A percentile compares a stretch with the other conserved stretches of the same genome.
These are phyloP conservation scores for Paelopatides confundens DNA, from an alignment of 53 echinoderm and acorn worm genomes.

Conservation along the genomic window DNA sequence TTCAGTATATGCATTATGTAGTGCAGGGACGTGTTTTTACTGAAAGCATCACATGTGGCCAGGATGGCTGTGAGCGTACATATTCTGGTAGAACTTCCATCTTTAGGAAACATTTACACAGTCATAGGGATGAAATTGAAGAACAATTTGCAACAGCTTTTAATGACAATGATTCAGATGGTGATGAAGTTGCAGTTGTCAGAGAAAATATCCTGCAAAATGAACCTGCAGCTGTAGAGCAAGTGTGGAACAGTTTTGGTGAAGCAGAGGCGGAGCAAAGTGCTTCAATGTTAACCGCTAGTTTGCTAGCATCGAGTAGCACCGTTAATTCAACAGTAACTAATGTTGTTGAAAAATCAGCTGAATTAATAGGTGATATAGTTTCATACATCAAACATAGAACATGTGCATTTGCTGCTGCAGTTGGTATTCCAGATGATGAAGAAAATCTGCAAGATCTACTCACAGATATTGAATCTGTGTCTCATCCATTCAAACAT, in stretches of 20 bases:
- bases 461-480: constrained; percentile 28
- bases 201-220: not conserved
- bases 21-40: constrained; percentile 42
- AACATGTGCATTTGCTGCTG: constrained; percentile 47
- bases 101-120: constrained; percentile 17
- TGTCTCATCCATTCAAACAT: constrained; percentile 61
- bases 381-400: constrained; percentile 40
- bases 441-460: constrained; percentile 50
- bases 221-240: not conserved
- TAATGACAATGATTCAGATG: constrained; percentile 25
- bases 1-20: constrained; percentile 47
- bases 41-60: constrained; percentile 20
- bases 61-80: too few relatives aligned
- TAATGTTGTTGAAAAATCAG: constrained; percentile 44
- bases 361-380: constrained; percentile 53
- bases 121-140: not conserved
- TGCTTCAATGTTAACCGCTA: constrained; percentile 36
- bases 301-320: constrained; percentile 50
- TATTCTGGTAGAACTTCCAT: constrained; percentile 22
- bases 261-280: constrained; percentile 22
- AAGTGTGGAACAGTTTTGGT: constrained; percentile 56
- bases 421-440: constrained; percentile 43
- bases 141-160: not conserved
- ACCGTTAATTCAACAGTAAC: constrained; percentile 53
- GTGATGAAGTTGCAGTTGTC: not conserved